These are phyloP conservation scores for Ibidorhyncha struthersii DNA, from an alignment of 2,113 vertebrate genomes.

Conservation along the genomic window DNA sequence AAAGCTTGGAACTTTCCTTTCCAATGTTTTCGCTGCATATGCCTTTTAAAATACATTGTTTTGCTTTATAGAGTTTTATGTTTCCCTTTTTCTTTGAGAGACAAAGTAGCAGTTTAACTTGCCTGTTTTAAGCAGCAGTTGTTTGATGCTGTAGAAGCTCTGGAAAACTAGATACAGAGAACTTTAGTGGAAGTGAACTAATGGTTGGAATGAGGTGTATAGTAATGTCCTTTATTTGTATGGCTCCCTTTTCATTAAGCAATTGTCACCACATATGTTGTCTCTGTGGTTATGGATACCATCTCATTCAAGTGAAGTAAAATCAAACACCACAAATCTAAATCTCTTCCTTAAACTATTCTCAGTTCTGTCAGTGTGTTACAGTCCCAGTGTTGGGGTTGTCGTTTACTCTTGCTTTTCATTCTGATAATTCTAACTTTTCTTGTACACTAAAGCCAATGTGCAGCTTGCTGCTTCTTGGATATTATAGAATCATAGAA, in stretches of 20 bases:
- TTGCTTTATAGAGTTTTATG: neutral
- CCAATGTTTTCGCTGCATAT: neutral
- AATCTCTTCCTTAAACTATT: neutral
- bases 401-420: neutral
- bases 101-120: neutral
- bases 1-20: neutral
- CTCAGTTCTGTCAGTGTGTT: neutral
- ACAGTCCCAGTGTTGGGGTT: accelerated
- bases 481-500: neutral
- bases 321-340: neutral
- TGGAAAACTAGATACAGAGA: neutral
- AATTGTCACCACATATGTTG: neutral
- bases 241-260: neutral
- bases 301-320: neutral
- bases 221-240: neutral
- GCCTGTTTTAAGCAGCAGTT: neutral
- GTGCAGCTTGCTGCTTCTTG: neutral
- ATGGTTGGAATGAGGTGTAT: neutral
- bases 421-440: neutral
- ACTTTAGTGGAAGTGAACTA: neutral
- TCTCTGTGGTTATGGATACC: neutral
- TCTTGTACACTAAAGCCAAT: neutral
- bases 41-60: neutral
- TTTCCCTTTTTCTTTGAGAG: neutral
- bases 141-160: neutral